Percentiles rank a stretch among this genome's conserved stretches.
Conservation (phyloP, 2,113 vertebrate species). For the Festucalex cinctus region DNA sequence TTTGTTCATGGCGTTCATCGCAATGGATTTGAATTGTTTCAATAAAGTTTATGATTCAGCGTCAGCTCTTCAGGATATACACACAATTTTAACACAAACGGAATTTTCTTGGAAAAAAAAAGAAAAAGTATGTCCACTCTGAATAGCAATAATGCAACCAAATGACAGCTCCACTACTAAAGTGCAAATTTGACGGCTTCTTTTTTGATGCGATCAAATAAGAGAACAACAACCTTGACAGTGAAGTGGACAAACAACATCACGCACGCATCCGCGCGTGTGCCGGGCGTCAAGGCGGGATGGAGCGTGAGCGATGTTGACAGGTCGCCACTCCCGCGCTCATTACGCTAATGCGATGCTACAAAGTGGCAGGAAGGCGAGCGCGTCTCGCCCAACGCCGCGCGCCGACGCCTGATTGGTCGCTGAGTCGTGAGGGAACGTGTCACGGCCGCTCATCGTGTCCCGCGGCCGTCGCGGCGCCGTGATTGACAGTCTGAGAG, state of each 20-base stretch:
- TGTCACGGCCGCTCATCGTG: slow-evolving; percentile 54
- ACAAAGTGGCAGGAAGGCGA: slow-evolving; percentile 69
- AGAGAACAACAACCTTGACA: slow-evolving; percentile 19
- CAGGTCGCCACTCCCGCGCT: slow-evolving; percentile 84
- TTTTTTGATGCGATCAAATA: slow-evolving; percentile 8
- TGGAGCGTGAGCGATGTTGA: slow-evolving; percentile 80
- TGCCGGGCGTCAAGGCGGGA: slow-evolving; percentile 5
- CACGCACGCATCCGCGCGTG: not conserved
- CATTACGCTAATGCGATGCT: slow-evolving; percentile 83
- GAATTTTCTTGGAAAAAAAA: not conserved
- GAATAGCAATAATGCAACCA: not conserved
- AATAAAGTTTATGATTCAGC: not conserved
- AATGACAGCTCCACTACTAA: not conserved
- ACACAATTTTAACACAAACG: too few species aligned
- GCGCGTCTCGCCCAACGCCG: slow-evolving; percentile 61
- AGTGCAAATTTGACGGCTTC: not conserved
- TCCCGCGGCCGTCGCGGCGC: slow-evolving; percentile 52
- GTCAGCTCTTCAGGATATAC: not conserved
- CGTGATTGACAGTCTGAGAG: not conserved
- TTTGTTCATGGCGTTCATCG: too few species aligned
- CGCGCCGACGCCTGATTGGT: slow-evolving; percentile 75
- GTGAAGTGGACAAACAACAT: not conserved
- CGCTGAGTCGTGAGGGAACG: slow-evolving; percentile 69
- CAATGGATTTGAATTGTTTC: too few species aligned
- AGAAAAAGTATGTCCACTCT: not conserved